These are phyloP conservation scores for Diorhabda sublineata DNA, from an alignment of 1,140 invertebrate species.

Conservation along the genomic window DNA sequence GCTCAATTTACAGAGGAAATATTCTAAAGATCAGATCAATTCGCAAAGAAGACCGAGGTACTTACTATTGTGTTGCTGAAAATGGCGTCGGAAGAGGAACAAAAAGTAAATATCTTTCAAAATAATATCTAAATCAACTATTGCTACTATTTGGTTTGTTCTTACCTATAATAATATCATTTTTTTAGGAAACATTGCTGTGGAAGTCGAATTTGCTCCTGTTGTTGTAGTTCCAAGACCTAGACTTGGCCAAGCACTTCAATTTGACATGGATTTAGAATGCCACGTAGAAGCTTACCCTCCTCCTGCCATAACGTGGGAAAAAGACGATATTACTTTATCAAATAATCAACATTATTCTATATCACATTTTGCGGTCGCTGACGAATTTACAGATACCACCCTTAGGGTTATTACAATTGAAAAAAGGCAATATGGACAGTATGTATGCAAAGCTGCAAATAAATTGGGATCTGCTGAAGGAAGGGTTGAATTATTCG, in stretches of 20 bases:
- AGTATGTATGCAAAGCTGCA: conserved; percentile 79
- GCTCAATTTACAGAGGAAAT: conserved; percentile 77
- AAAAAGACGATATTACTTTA: conserved; percentile 74
- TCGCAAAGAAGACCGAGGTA: conserved; percentile 85
- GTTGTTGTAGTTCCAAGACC: conserved; percentile 78
- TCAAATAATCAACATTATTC: conserved; percentile 82
- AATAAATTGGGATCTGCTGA: conserved; percentile 82
- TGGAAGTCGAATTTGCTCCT: conserved; percentile 85
- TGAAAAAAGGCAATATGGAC: conserved; percentile 84
- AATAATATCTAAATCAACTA: too few relatives aligned
- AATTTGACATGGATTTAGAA: conserved; percentile 89
- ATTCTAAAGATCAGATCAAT: conserved; percentile 74
- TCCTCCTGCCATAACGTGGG: conserved; percentile 81
- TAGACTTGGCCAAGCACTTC: conserved; percentile 78
- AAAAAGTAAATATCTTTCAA: conserved; percentile 50
- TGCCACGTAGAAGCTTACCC: conserved; percentile 92
- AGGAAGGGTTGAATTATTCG: conserved; percentile 75
- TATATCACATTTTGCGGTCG: conserved; percentile 84
- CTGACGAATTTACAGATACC: conserved; percentile 85
- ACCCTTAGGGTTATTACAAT: conserved; percentile 81
- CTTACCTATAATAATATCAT: neutral
- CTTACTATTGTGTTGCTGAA: conserved; percentile 91
- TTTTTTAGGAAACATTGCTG: conserved; percentile 65
- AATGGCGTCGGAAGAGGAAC: conserved; percentile 84
- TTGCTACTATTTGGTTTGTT: too few relatives aligned